Percentiles rank a stretch among this genome's conserved stretches.
These are phyloP conservation scores for Melolontha melolontha DNA, from an alignment of 2,888 invertebrate species.

Conservation along the genomic window DNA sequence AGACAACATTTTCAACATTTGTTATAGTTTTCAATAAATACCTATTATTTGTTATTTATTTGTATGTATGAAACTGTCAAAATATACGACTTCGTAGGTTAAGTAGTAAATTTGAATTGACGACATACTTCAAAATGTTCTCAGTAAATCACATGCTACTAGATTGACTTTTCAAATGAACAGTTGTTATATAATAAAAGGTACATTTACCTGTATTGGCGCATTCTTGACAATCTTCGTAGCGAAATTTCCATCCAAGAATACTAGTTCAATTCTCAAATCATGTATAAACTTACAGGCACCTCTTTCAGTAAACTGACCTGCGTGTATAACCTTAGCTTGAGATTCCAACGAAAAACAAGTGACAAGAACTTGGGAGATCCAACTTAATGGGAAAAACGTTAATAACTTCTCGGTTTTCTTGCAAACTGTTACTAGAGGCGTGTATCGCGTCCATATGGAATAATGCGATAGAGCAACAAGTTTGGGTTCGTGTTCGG, in stretches of 20 bases:
- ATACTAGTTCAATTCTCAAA: constrained; percentile 54
- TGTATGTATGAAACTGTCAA: no score
- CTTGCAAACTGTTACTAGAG: constrained; percentile 50
- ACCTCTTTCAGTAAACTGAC: constrained; percentile 53
- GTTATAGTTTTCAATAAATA: no score
- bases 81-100: no score
- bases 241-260: constrained; percentile 56
- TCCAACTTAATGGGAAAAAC: constrained; percentile 57
- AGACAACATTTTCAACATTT: no score
- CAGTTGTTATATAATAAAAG: no score
- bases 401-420: constrained; percentile 55
- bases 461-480: constrained; percentile 58
- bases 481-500: constrained; percentile 53
- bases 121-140: no score
- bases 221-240: constrained; percentile 54
- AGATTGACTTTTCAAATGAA: no score
- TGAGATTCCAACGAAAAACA: constrained; percentile 55
- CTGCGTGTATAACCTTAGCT: constrained; percentile 53
- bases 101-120: no score
- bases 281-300: constrained; percentile 59
- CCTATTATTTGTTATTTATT: no score
- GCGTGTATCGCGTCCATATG: constrained; percentile 51
- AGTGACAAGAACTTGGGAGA: constrained; percentile 54
- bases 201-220: constrained; percentile 53
- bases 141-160: no score